Conservation (phyloP, 2,797 vertebrate genomes). For the Anas acuta region DNA sequence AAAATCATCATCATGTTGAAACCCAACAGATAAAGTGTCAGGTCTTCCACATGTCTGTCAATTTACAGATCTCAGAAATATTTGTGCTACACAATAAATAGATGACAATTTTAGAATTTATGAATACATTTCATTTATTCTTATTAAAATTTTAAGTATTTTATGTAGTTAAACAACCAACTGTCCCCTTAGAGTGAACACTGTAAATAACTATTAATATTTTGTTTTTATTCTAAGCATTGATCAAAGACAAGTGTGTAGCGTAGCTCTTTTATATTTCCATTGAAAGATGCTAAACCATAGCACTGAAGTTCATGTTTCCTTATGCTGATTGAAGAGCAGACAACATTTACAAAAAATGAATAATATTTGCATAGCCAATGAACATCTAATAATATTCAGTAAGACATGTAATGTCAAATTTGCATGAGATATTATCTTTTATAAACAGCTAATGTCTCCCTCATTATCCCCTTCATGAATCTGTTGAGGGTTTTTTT, state of each 20-base stretch:
- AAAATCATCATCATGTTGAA: background rate
- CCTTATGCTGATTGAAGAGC: conserved; percentile 26
- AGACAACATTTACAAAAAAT: conserved; percentile 45
- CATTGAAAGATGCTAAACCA: background rate
- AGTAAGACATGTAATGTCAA: conserved; percentile 55
- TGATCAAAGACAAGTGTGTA: background rate
- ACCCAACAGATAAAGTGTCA: background rate
- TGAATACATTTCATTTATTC: background rate
- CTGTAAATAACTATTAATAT: background rate
- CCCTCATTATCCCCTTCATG: conserved; percentile 70
- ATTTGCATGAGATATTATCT: conserved; percentile 69
- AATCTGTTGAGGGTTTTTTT: conserved; percentile 21
- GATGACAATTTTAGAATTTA: background rate
- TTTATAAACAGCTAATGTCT: conserved; percentile 67
- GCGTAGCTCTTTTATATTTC: background rate
- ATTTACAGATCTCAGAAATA: background rate
- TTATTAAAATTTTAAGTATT: background rate
- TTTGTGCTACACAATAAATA: background rate
- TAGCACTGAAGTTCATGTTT: background rate
- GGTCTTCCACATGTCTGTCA: background rate
- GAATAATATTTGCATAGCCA: conserved; percentile 55
- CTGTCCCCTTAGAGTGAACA: background rate
- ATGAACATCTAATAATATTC: conserved; percentile 40
- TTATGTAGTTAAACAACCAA: background rate
- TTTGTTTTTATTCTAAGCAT: conserved; percentile 28